Percentiles rank a stretch among this genome's conserved stretches.
phyloP scores from a whole-genome alignment of 2,113 vertebrate species.

The Pungitius pungitius region DNA sequence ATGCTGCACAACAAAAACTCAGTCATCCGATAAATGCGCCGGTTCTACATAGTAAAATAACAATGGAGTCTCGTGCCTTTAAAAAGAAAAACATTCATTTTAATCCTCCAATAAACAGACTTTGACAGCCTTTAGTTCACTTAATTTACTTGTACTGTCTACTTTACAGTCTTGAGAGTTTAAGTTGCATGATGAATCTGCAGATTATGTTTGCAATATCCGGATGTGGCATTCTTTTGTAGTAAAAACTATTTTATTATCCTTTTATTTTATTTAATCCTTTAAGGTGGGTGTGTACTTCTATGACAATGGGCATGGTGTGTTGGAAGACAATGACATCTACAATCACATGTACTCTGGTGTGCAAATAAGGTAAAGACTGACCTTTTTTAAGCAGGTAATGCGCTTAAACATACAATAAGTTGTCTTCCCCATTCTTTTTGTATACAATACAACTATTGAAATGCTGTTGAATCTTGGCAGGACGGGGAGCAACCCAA shows the following conservation, averaged over 20 bases:
- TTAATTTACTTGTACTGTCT: background rate
- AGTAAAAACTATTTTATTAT: background rate
- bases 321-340: conserved; percentile 99
- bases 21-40: background rate
- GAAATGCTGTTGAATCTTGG: background rate
- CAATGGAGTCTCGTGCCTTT: background rate
- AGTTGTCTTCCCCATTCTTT: background rate
- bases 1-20: background rate
- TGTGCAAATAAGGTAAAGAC: conserved; percentile 94
- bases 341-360: conserved; percentile 99
- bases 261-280: background rate
- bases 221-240: background rate
- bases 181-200: background rate
- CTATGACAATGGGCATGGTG: conserved; percentile 98
- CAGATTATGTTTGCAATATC: background rate
- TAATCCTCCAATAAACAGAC: background rate
- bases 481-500: conserved; percentile 99
- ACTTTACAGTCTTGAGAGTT: no score
- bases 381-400: background rate
- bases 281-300: conserved; percentile 97
- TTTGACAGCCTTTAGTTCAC: background rate
- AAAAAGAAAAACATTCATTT: background rate
- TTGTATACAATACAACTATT: background rate
- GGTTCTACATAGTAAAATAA: background rate
- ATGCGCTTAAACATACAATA: background rate